Conservation (phyloP, 2,797 vertebrate species). For the Pristis pectinata region DNA sequence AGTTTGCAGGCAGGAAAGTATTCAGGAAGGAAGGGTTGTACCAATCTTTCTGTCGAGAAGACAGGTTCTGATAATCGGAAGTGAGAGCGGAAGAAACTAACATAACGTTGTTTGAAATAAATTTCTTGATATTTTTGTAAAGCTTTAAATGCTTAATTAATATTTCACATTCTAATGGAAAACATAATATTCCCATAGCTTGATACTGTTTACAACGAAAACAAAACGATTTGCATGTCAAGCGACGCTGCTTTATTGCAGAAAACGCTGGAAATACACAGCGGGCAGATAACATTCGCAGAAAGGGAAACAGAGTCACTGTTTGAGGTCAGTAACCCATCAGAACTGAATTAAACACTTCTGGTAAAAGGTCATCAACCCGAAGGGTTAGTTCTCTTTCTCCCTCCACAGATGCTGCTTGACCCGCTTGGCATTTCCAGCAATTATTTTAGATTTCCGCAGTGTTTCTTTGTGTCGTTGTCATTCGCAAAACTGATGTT, state of each 20-base stretch:
- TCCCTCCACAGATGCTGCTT: too few relatives aligned
- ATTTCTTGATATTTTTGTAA: too few relatives aligned
- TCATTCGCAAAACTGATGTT: not conserved
- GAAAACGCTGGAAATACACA: too few relatives aligned
- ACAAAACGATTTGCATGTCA: not conserved
- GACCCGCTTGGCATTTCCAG: too few relatives aligned
- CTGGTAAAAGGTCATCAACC: too few relatives aligned
- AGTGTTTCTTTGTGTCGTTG: too few relatives aligned
- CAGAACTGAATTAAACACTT: too few relatives aligned
- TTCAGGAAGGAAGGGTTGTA: conserved; percentile 36
- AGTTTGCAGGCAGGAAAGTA: not conserved
- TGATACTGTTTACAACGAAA: not conserved
- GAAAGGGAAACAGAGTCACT: too few relatives aligned
- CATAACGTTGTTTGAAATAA: not conserved
- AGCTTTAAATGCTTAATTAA: not conserved
- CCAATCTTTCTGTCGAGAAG: not conserved
- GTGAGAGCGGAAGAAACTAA: not conserved
- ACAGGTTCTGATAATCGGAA: not conserved
- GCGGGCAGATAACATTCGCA: too few relatives aligned
- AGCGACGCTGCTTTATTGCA: not conserved
- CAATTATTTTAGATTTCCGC: too few relatives aligned
- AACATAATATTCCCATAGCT: not conserved
- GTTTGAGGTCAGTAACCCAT: too few relatives aligned
- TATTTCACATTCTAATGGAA: not conserved
- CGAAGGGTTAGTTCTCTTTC: too few relatives aligned